A percentile compares a stretch with the other conserved stretches of the same genome.
Conservation (phyloP, 2,888 invertebrate species). For the Sphinx pinastri region DNA sequence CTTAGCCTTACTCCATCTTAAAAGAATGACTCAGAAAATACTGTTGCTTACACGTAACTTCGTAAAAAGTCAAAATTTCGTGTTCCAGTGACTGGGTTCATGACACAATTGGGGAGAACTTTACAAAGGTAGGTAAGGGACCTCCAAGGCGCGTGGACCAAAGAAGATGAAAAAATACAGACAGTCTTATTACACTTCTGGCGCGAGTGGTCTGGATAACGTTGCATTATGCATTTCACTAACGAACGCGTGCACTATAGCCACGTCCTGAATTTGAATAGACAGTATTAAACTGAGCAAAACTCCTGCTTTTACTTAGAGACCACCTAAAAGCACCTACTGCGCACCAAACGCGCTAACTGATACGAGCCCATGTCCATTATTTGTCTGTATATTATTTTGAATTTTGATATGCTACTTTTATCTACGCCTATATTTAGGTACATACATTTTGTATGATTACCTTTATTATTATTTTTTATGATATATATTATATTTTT, state of each 20-base stretch:
- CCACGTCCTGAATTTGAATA: conserved; percentile 66
- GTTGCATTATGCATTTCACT: conserved; percentile 79
- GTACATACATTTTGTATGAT: no score
- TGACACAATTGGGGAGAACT: no score
- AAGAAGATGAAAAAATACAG: neutral
- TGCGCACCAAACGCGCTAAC: neutral
- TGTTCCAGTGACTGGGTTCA: no score
- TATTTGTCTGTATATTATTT: no score
- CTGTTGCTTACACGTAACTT: no score
- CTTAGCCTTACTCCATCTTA: neutral
- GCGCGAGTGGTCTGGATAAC: conserved; percentile 48
- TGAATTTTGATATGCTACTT: neutral
- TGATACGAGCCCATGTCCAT: neutral
- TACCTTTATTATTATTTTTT: no score
- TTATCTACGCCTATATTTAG: neutral
- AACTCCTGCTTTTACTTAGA: conserved; percentile 53
- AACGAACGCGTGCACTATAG: conserved; percentile 72
- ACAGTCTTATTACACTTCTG: conserved; percentile 61
- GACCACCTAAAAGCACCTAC: conserved; percentile 44
- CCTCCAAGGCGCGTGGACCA: neutral
- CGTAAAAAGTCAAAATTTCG: no score
- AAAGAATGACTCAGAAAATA: neutral
- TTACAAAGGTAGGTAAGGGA: no score
- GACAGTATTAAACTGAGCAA: conserved; percentile 60
- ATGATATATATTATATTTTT: no score